Conservation (phyloP, 2,113 vertebrate species). For the Gymnorhina tibicen region DNA sequence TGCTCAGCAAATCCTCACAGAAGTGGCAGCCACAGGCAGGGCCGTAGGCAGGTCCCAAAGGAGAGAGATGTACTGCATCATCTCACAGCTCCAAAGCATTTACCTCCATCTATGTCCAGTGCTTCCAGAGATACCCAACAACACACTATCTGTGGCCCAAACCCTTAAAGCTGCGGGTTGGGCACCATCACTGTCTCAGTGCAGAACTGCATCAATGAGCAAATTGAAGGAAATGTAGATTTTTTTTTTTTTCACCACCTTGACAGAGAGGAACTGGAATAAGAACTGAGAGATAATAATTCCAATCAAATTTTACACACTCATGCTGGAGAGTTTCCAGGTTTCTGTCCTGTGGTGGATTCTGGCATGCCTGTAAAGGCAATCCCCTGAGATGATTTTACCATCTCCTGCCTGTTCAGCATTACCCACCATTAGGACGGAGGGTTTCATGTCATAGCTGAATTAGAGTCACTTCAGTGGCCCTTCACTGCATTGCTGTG, state of each 20-base stretch:
- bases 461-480: background rate
- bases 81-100: background rate
- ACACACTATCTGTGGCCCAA: background rate
- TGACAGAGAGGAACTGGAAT: background rate
- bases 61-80: background rate
- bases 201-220: background rate
- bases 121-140: background rate
- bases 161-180: background rate
- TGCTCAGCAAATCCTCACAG: background rate
- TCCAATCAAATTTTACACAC: background rate
- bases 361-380: background rate
- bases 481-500: background rate
- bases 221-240: background rate
- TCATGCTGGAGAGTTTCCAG: background rate
- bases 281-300: background rate
- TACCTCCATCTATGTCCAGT: background rate
- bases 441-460: background rate
- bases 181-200: background rate
- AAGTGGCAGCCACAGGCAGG: background rate
- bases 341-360: accelerated
- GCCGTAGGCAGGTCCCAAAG: background rate
- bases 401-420: background rate
- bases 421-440: background rate
- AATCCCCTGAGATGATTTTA: background rate
- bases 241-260: background rate